phyloP scores from a whole-genome alignment of 2,888 invertebrate genomes.

The Macrosoma leucophasiata region DNA sequence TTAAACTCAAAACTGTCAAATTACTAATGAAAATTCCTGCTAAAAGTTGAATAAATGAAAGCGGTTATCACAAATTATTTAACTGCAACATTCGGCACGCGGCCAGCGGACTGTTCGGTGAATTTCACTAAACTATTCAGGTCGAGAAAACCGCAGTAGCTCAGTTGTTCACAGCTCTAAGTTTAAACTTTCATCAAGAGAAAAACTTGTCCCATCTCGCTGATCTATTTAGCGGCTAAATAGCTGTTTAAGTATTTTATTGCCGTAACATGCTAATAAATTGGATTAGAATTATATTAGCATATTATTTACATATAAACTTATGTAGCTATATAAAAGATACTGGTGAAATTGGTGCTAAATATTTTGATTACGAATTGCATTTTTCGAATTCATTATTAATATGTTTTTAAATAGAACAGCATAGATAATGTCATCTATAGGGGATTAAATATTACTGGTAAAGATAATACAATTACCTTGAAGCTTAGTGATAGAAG shows the following conservation, averaged over 20 bases:
- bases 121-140: constrained; percentile 67
- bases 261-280: constrained; percentile 3
- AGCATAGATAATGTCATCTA: too few relatives aligned
- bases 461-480: too few relatives aligned
- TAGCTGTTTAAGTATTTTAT: constrained; percentile 2
- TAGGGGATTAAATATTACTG: too few relatives aligned
- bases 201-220: constrained; percentile 28
- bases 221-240: constrained; percentile 25
- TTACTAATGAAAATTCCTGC: constrained; percentile 44
- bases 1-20: constrained; percentile 40
- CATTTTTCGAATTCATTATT: too few relatives aligned
- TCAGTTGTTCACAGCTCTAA: constrained; percentile 54
- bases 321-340: background rate
- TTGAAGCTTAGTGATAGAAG: too few relatives aligned
- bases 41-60: constrained; percentile 63
- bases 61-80: constrained; percentile 69
- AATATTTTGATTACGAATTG: too few relatives aligned
- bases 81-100: constrained; percentile 65
- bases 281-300: background rate
- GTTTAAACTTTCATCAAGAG: constrained; percentile 37
- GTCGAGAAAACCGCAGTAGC: constrained; percentile 62
- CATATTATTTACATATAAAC: background rate
- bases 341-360: too few relatives aligned
- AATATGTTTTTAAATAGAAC: too few relatives aligned
- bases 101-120: constrained; percentile 56